Evolutionary conservation across 2,113 vertebrate species (phyloP), one percentile per base, ranked within the genome.

Genomic region (Butorides virescens): DNA sequence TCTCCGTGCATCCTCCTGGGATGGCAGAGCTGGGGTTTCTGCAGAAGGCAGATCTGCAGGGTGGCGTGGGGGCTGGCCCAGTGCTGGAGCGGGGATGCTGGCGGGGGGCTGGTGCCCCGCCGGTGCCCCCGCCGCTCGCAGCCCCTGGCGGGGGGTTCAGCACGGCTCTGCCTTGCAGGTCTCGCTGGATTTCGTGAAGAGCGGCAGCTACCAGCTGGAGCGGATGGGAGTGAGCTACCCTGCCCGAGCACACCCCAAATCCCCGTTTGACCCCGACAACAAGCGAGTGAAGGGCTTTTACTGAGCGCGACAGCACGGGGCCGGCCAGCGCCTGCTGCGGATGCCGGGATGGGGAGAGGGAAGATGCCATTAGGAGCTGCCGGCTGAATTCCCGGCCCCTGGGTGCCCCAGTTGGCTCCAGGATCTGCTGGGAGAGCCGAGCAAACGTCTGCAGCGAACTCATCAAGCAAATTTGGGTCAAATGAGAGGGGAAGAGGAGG

Each of bases 191-290:
- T 99, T 99, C 11, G 97, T 99, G 92, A 99, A 97, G 95, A 98
- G 90, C 0, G 99, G 99, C 4, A 97, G 98, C 68, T 99, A 99
- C 9, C 86, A 97, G 32, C 96, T 99, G 98, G 99, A 99, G 96
- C 94, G 99, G 92, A 99, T 99, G 99, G 99, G 99, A 14, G 98
- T 98, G 85, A 81, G 94, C 10, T 99, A 98, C 56, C 85, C 98
- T 10, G 99, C 99, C 87, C 98, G 17, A 42, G 99, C 98, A 47
- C 99, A 99, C 97, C 97, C 99, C 90, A 99, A 98, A 71, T 98
- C 99, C 11, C 99, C 98, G 5, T 99, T 99, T 5, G 99, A 99
- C 90, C 99, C 99, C 0, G 98, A 99, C 95, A 99, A 99, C 97
- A 99, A 99, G 96, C 97, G 99, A 2, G 97, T 99, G 79, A 99